Conservation (phyloP, 2,797 vertebrate species). For the Falco rusticolus region DNA sequence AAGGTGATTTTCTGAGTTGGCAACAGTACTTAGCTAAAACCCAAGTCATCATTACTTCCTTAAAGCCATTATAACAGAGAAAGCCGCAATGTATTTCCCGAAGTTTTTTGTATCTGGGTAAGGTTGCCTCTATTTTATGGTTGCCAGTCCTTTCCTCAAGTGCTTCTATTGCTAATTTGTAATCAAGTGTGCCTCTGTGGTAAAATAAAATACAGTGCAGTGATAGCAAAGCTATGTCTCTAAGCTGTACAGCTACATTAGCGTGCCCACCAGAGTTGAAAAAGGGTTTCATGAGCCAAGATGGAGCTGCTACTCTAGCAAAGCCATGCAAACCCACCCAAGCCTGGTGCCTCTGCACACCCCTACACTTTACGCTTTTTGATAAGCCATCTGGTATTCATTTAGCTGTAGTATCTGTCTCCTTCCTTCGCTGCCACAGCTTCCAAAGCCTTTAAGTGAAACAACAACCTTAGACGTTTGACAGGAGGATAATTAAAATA, state of each 20-base stretch:
- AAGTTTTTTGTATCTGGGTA: neutral
- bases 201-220: neutral
- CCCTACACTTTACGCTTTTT: neutral
- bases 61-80: neutral
- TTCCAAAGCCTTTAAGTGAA: slow-evolving; percentile 25
- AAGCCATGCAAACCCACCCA: neutral
- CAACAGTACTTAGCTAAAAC: neutral
- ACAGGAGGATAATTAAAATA: slow-evolving; percentile 19
- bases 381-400: neutral
- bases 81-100: neutral
- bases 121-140: neutral
- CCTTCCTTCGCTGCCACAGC: slow-evolving; percentile 5
- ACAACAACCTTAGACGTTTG: neutral
- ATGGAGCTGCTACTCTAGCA: neutral
- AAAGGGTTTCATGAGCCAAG: neutral
- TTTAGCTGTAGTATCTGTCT: neutral
- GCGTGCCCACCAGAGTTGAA: neutral
- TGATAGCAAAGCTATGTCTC: neutral
- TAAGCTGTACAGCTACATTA: neutral
- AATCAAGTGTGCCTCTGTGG: neutral
- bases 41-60: neutral
- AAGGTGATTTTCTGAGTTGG: neutral
- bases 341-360: neutral
- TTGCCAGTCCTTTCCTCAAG: neutral
- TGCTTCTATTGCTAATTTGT: neutral